Evolutionary conservation across 2,888 invertebrate genomes (phyloP).

Genomic region (Ophioninae sp.): DNA sequence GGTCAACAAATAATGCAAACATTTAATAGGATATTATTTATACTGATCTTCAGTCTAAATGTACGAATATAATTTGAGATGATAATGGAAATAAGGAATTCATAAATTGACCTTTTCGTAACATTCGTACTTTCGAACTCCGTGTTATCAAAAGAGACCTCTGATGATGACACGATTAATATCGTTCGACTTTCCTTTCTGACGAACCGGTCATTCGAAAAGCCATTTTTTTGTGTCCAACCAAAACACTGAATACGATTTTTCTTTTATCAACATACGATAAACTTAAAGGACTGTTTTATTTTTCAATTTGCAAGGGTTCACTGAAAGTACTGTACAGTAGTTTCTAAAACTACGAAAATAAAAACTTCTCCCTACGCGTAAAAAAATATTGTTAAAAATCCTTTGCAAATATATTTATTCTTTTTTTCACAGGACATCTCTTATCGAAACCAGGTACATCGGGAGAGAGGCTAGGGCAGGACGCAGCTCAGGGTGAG

Average conservation of each 20-base stretch:
- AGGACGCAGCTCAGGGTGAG: conserved; percentile 81
- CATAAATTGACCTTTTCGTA: too few relatives aligned
- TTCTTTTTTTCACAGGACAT: conserved; percentile 73
- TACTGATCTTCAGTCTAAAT: too few relatives aligned
- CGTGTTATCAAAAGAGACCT: too few relatives aligned
- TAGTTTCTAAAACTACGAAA: neutral
- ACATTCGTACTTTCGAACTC: too few relatives aligned
- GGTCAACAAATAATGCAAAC: too few relatives aligned
- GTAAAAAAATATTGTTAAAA: neutral
- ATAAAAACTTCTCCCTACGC: neutral
- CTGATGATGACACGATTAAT: neutral
- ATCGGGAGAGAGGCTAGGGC: conserved; percentile 78
- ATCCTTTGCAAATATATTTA: conserved; percentile 4
- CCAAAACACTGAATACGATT: neutral
- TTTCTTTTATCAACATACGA: neutral
- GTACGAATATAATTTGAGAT: too few relatives aligned
- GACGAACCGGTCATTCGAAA: neutral
- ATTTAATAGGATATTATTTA: too few relatives aligned
- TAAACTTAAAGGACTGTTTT: neutral
- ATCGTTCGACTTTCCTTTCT: neutral
- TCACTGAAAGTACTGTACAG: too few relatives aligned
- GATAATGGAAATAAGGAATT: too few relatives aligned
- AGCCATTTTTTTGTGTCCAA: too few relatives aligned
- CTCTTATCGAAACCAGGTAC: conserved; percentile 80
- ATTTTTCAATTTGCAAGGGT: neutral